These are phyloP conservation scores for Nibea albiflora DNA, from an alignment of 2,113 vertebrate genomes.

Conservation along the genomic window DNA sequence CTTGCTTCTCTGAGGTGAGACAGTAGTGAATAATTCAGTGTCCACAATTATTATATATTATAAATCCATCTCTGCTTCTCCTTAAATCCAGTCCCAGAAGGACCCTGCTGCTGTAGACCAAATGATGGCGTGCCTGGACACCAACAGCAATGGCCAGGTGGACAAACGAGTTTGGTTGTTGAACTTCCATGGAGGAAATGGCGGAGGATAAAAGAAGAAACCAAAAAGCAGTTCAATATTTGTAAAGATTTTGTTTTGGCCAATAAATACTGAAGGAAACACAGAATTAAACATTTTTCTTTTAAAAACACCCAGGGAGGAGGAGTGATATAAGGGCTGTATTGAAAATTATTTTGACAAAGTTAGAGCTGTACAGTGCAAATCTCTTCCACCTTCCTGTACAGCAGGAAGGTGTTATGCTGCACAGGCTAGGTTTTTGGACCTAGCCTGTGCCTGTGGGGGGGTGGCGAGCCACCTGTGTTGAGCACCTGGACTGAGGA, in stretches of 20 bases:
- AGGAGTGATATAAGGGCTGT: too few relatives aligned
- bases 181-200: slow-evolving; percentile 84
- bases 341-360: too few relatives aligned
- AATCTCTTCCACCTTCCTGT: too few relatives aligned
- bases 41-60: not conserved
- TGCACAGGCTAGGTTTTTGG: too few relatives aligned
- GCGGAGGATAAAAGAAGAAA: not conserved
- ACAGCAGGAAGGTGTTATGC: too few relatives aligned
- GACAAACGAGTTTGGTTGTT: slow-evolving; percentile 94
- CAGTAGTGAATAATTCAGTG: not conserved
- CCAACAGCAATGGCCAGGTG: slow-evolving; percentile 90
- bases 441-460: too few relatives aligned
- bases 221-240: slow-evolving; percentile 39
- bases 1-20: slow-evolving; percentile 86
- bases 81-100: slow-evolving; percentile 86
- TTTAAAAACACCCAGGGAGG: not conserved
- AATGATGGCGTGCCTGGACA: slow-evolving; percentile 94
- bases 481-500: too few relatives aligned
- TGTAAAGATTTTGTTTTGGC: slow-evolving; percentile 56
- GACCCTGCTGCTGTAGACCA: slow-evolving; percentile 88
- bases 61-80: not conserved
- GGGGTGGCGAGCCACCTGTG: too few relatives aligned
- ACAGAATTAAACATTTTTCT: slow-evolving; percentile 28
- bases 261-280: slow-evolving; percentile 54
- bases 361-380: too few relatives aligned